phyloP scores from a whole-genome alignment of 2,113 vertebrate species.

The Scatophagus argus region DNA sequence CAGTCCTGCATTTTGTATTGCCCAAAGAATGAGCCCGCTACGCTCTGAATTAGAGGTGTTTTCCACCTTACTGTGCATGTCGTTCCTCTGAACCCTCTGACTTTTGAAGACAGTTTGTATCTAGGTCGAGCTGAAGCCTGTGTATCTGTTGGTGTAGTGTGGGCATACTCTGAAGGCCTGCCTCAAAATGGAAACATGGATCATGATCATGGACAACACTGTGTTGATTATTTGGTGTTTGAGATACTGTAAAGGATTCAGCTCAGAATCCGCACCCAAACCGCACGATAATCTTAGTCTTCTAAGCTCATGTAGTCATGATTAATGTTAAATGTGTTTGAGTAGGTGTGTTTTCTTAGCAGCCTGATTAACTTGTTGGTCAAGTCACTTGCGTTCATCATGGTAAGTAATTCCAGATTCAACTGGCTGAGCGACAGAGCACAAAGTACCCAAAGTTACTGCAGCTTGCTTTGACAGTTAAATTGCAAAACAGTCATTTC shows the following conservation, averaged over 20 bases:
- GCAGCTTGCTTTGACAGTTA: not conserved
- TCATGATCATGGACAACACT: not conserved
- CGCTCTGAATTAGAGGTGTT: not conserved
- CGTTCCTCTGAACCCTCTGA: constrained; percentile 40
- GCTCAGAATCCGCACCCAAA: not conserved
- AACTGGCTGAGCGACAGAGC: not conserved
- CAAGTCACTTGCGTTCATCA: not conserved
- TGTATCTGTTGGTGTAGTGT: constrained; percentile 40
- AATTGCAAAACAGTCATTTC: not conserved
- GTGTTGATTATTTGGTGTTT: constrained; percentile 4
- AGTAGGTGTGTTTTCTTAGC: constrained; percentile 23
- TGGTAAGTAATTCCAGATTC: constrained; percentile 11
- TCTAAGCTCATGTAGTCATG: not conserved
- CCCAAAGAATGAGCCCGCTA: constrained; percentile 1
- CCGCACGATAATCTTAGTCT: not conserved
- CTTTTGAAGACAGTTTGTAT: constrained; percentile 44
- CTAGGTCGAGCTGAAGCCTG: constrained; percentile 51
- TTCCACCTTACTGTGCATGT: constrained; percentile 9
- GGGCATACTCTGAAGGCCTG: constrained; percentile 20
- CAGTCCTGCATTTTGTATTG: not conserved
- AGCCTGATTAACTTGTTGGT: constrained; percentile 39
- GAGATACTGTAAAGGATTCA: not conserved
- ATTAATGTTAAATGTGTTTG: constrained; percentile 12
- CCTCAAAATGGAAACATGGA: not conserved
- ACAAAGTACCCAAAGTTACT: not conserved